Percentiles rank a stretch among this genome's conserved stretches.
phyloP scores from a whole-genome alignment of 2,888 invertebrate genomes.

The Actias luna region DNA sequence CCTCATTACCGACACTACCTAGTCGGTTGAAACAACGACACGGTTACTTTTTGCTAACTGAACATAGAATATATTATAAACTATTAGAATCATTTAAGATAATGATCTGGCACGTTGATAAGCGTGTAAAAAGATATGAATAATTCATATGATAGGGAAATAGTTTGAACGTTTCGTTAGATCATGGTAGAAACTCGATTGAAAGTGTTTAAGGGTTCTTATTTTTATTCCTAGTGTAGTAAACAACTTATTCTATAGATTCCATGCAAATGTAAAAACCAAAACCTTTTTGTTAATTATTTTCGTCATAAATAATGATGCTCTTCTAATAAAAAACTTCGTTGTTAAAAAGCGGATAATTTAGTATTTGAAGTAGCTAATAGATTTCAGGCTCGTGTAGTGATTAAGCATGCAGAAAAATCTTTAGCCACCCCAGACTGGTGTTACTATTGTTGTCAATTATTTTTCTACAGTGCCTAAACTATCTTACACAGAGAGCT shows the following conservation, averaged over 20 bases:
- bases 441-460: no score
- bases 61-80: constrained; percentile 64
- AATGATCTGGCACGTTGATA: constrained; percentile 63
- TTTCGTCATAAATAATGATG: no score
- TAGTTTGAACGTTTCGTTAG: neutral
- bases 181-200: constrained; percentile 11
- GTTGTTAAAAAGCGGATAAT: no score
- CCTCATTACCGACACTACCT: constrained; percentile 36
- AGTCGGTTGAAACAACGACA: constrained; percentile 26
- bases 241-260: neutral
- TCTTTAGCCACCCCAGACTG: no score
- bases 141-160: constrained; percentile 8
- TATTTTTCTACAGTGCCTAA: no score
- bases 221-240: neutral
- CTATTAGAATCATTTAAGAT: constrained; percentile 75
- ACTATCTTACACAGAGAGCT: no score
- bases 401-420: no score
- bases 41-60: constrained; percentile 50
- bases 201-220: constrained; percentile 15
- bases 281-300: no score
- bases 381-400: no score
- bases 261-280: no score
- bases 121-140: constrained; percentile 40
- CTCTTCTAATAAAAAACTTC: no score
- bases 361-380: no score